A percentile compares a stretch with the other conserved stretches of the same genome.
phyloP scores from a whole-genome alignment of 2,797 vertebrate species.

The Heterohyrax brucei region DNA sequence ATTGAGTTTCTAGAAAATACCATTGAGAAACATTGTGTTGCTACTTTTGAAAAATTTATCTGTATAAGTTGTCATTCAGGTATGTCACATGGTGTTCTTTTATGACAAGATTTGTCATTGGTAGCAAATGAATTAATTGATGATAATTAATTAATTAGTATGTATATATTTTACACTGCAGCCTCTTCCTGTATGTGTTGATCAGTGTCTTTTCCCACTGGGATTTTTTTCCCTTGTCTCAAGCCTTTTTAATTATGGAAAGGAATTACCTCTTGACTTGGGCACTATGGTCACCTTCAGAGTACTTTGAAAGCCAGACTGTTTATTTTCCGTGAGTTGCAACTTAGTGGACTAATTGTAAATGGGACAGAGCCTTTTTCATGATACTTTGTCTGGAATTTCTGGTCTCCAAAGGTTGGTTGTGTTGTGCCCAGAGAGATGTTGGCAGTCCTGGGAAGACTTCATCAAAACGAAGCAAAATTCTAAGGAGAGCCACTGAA shows the following conservation, averaged over 20 bases:
- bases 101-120: conserved; percentile 44
- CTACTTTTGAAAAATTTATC: conserved; percentile 40
- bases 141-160: background rate
- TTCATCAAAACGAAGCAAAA: conserved; percentile 32
- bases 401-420: conserved; percentile 27
- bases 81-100: conserved; percentile 19
- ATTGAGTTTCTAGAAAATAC: conserved; percentile 54
- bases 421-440: background rate
- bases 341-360: background rate
- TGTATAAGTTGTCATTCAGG: background rate
- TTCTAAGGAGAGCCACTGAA: conserved; percentile 15
- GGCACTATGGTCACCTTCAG: background rate
- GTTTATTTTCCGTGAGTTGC: conserved; percentile 55
- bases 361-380: background rate
- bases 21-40: background rate
- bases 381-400: background rate
- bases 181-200: conserved; percentile 14
- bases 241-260: conserved; percentile 40
- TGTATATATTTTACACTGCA: background rate
- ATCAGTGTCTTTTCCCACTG: conserved; percentile 49
- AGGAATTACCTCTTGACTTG: conserved; percentile 28
- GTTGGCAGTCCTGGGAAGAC: background rate
- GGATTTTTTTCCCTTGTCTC: conserved; percentile 39
- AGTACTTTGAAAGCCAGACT: background rate
- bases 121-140: conserved; percentile 65